These are phyloP conservation scores for Seladonia tumulorum DNA, from an alignment of 2,888 invertebrate genomes.

Conservation along the genomic window DNA sequence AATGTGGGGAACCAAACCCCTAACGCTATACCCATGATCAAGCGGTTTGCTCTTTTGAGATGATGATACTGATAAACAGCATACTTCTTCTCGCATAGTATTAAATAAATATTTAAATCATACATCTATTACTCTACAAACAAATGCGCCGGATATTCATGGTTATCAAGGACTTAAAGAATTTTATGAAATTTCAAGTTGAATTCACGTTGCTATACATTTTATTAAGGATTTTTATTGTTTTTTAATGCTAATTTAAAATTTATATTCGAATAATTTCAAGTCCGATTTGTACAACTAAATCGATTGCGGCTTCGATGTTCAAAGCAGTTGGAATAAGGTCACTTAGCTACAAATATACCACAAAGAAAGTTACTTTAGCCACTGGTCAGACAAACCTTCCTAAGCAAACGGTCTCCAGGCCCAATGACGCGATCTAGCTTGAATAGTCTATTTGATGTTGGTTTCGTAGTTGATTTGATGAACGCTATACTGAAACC, in stretches of 20 bases:
- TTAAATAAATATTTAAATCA: too few species aligned
- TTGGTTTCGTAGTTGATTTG: conserved; percentile 24
- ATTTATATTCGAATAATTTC: not conserved
- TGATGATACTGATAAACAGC: not conserved
- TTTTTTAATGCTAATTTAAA: not conserved
- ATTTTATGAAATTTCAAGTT: not conserved
- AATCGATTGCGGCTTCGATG: conserved; percentile 22
- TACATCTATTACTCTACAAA: too few species aligned
- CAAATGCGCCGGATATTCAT: too few species aligned
- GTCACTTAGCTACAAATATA: conserved; percentile 38
- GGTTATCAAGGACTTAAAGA: too few species aligned
- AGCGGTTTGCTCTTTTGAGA: not conserved
- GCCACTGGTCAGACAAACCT: conserved; percentile 59
- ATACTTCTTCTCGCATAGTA: too few species aligned
- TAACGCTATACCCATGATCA: not conserved
- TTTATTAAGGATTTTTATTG: not conserved
- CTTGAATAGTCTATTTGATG: conserved; percentile 42
- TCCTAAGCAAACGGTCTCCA: conserved; percentile 66
- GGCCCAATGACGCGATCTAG: conserved; percentile 50
- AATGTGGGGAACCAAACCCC: not conserved
- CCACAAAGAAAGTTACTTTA: conserved; percentile 59
- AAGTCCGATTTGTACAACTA: too few species aligned
- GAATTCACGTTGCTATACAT: not conserved
- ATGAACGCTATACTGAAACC: not conserved
- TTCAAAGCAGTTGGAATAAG: conserved; percentile 19